A percentile compares a stretch with the other conserved stretches of the same genome.
These are phyloP conservation scores for Sus cebifrons DNA, from an alignment of 2,797 vertebrate species.

Conservation along the genomic window DNA sequence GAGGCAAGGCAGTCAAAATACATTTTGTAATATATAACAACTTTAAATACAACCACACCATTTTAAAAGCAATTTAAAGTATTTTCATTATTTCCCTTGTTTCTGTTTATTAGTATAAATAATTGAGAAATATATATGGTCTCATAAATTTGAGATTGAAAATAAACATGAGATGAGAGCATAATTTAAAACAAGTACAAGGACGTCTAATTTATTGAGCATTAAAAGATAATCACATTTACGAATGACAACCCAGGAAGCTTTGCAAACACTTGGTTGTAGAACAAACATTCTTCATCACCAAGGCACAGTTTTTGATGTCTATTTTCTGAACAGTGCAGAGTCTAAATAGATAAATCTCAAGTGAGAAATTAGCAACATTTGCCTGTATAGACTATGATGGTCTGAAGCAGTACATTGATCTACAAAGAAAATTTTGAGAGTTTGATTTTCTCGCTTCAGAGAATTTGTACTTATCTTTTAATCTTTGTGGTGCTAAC, in stretches of 20 bases:
- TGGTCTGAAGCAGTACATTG: conserved; percentile 21
- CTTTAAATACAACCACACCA: not conserved
- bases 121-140: not conserved
- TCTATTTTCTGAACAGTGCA: not conserved
- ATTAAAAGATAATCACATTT: not conserved
- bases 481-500: conserved; percentile 64
- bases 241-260: not conserved
- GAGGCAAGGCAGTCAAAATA: not conserved
- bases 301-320: not conserved
- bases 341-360: not conserved
- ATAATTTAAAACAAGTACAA: not conserved
- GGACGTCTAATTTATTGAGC: not conserved
- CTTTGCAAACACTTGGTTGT: not conserved
- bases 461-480: conserved; percentile 74
- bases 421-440: conserved; percentile 75
- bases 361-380: conserved; percentile 14
- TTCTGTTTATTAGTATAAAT: conserved; percentile 25
- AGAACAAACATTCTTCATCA: conserved; percentile 20
- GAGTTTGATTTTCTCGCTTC: conserved; percentile 68
- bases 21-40: not conserved
- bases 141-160: conserved; percentile 36
- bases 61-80: conserved; percentile 36
- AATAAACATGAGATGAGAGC: conserved; percentile 27
- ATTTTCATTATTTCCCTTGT: conserved; percentile 4
- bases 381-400: conserved; percentile 17